Base-by-base conservation (phyloP, 2,797 vertebrate genomes). In the Gastrophryne carolinensis region DNA sequence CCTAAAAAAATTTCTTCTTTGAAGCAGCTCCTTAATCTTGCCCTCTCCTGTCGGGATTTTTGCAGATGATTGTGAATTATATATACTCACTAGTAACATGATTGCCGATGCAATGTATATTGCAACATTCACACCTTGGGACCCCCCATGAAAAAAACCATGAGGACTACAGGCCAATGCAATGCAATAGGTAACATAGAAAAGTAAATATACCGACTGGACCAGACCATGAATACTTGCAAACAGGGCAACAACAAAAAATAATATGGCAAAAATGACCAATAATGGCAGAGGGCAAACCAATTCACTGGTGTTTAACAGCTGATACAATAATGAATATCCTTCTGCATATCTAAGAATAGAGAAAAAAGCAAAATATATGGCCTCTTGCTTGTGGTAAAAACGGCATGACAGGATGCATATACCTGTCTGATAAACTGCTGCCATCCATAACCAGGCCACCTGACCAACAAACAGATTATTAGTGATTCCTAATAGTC, bases 371-470 rank as follows among this genome's bases (percentile, higher is more conserved):
- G 90, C 92, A 0, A 87, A 93, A 81, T 91, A 93, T 0, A 91
- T 94, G 29, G 94, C 94, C 37, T 85, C 80, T 0, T 93, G 82
- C 0, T 80, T 82, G 64, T 95, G 92, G 88, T 90, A 86, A 0
- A 84, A 83, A 30, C 94, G 86, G 19, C 54, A 67, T 29, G 65
- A 53, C n/a, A 93, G 72, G 63, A 95, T 5, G 62, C 92, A 94
- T 78, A 92, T 77, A 13, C 82, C 90, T 0, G 93, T 54, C 84
- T 96, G 95, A 77, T 86, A 94, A 75, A 89, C 57, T 3, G 89
- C 93, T 13, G 93, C 92, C 0, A 89, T 92, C 94, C 93, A 95
- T 57, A 96, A 85, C 95, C 94, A 96, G 47, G 94, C 90, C 52
- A 95, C 89, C 0, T 94, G 94, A 3, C 93, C 92, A 0, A 79